Evolutionary conservation across 2,888 invertebrate genomes (phyloP).

Genomic region (Saturnia pavonia): DNA sequence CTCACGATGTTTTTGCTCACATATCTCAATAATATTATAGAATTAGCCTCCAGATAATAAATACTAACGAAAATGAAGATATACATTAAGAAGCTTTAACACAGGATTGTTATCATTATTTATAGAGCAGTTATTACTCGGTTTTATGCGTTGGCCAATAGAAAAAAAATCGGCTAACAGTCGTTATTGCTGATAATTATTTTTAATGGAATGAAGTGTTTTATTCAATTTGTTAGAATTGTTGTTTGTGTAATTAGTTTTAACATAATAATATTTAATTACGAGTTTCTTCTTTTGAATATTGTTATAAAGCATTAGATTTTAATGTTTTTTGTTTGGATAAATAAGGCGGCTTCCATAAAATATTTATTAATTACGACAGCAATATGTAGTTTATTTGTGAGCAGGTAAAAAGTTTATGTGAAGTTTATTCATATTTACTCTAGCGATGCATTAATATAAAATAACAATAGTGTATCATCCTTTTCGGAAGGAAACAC

Average conservation of each 20-base stretch:
- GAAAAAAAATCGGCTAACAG: background rate
- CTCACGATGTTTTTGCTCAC: constrained; percentile 34
- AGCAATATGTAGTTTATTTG: background rate
- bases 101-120: constrained; percentile 46
- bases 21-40: constrained; percentile 44
- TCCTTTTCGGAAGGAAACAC: too few species aligned
- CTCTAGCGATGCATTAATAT: background rate
- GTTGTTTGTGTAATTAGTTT: too few species aligned
- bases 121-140: constrained; percentile 42
- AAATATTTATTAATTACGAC: background rate
- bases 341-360: background rate
- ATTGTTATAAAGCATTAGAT: background rate
- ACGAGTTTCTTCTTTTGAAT: background rate
- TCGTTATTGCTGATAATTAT: constrained; percentile 1
- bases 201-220: background rate
- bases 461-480: background rate
- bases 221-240: background rate
- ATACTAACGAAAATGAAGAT: constrained; percentile 46
- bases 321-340: background rate
- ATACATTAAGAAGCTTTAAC: constrained; percentile 36
- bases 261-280: background rate
- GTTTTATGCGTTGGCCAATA: constrained; percentile 6
- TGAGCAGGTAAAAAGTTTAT: background rate
- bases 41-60: constrained; percentile 42
- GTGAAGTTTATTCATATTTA: background rate